Evolutionary conservation across 30 jellyfish, hydroid and myxozoan genomes (phyloP), one percentile per base, ranked within the genome.

Genomic region (Hydractinia symbiolongicarpus): DNA sequence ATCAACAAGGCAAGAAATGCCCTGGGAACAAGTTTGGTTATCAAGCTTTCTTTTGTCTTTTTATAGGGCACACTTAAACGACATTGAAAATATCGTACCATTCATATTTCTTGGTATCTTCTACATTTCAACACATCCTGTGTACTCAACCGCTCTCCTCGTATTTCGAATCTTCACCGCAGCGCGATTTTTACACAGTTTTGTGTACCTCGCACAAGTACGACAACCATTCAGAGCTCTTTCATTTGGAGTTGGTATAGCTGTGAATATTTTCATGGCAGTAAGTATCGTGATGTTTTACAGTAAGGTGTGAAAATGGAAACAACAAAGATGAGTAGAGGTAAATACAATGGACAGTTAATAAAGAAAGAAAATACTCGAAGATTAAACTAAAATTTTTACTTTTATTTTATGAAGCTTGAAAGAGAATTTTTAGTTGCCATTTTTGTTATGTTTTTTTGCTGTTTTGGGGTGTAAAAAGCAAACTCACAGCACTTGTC

Each of bases 31-130:
- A 30, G 44, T 30, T 30, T 30, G 44, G 44, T 30, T 30, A 30
- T 30, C 44, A 30, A 30, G 69, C 19, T 58, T 40, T 4, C 16
- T 77, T 55, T 4, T 55, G 55, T 71, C 11, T 49, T 55, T 57
- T 30, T 30, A 17, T 50, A 86, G 95, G 50, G 95, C 95, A 21
- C 95, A 86, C 64, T 54, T 71, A 61, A 86, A 86, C 79, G 95
- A 86, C 60, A 44, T 86, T 85, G 95, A 86, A 72, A 86, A 86
- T 86, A 86, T 86, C 19, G 53, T 86, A 5, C 95, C 95, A 71
- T 86, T 86, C 69, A 72, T 86, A 61, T 53, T 86, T 73, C 53
- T 77, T 75, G 95, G 87, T n/a, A 68, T 86, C 53, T 81, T 86
- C 7, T 86, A 78, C 66, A 83, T 86, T 50, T 9, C 70, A 57